A percentile compares a stretch with the other conserved stretches of the same genome.
These are phyloP conservation scores for Graptemys geographica DNA, from an alignment of 2,797 vertebrate genomes.

Conservation along the genomic window DNA sequence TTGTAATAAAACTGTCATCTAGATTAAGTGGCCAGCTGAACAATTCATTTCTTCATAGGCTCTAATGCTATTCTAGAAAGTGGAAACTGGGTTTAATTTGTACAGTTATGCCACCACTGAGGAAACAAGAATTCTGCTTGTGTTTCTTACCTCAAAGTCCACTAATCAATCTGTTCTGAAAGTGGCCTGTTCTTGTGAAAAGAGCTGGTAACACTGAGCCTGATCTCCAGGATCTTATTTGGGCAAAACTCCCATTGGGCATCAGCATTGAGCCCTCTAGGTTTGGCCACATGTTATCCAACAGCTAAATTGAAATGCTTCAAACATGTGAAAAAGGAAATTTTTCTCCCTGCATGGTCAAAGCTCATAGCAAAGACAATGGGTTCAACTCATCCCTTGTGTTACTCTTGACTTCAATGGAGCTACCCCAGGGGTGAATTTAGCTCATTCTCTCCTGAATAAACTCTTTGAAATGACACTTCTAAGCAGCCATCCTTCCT, in stretches of 20 bases:
- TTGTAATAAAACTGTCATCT: constrained; percentile 82
- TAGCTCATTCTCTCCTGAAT: neutral
- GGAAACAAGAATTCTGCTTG: constrained; percentile 14
- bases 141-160: neutral
- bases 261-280: neutral
- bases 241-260: neutral
- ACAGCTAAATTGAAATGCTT: neutral
- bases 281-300: neutral
- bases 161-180: neutral
- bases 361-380: neutral
- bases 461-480: neutral
- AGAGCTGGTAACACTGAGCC: neutral
- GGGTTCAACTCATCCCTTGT: neutral
- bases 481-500: no score
- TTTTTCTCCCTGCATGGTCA: neutral
- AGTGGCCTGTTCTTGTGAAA: neutral
- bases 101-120: constrained; percentile 14
- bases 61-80: constrained; percentile 60
- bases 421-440: neutral
- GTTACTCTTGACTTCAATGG: neutral
- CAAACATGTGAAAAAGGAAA: neutral
- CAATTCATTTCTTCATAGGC: constrained; percentile 68
- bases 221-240: neutral
- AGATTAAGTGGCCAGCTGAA: constrained; percentile 76
- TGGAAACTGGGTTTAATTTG: constrained; percentile 57